Evolutionary conservation across 2,113 vertebrate genomes (phyloP).

Genomic region (Eretmochelys imbricata): DNA sequence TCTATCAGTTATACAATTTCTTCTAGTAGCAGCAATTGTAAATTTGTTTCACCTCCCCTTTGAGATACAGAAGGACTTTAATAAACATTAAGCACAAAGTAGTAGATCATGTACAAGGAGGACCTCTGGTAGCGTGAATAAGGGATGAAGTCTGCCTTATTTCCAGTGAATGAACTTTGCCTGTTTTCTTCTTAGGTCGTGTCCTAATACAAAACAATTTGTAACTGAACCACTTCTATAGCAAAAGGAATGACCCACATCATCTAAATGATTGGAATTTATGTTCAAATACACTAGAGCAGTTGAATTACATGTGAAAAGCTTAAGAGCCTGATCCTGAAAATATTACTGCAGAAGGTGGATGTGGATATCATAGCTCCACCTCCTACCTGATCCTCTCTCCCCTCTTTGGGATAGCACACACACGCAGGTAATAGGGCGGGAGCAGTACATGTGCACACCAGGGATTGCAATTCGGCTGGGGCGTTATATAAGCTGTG

Average conservation of each 20-base stretch:
- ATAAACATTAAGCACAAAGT: not conserved
- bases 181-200: not conserved
- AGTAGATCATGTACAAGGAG: not conserved
- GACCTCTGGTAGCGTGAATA: not conserved
- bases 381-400: not conserved
- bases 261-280: not conserved
- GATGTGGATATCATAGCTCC: not conserved
- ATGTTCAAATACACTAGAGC: not conserved
- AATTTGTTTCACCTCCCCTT: not conserved
- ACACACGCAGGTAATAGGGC: not conserved
- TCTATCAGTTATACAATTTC: not conserved
- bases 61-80: not conserved
- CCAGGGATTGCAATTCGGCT: not conserved
- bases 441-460: not conserved
- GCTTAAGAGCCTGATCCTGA: not conserved
- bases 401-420: accelerated
- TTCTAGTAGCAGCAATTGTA: not conserved
- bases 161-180: not conserved
- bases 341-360: not conserved
- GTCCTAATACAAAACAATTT: not conserved
- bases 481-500: not conserved
- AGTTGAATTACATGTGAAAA: not conserved
- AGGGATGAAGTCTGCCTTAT: not conserved
- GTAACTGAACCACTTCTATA: not conserved
- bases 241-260: accelerated